phyloP scores from a whole-genome alignment of 2,113 vertebrate species.

The Podarcis muralis region DNA sequence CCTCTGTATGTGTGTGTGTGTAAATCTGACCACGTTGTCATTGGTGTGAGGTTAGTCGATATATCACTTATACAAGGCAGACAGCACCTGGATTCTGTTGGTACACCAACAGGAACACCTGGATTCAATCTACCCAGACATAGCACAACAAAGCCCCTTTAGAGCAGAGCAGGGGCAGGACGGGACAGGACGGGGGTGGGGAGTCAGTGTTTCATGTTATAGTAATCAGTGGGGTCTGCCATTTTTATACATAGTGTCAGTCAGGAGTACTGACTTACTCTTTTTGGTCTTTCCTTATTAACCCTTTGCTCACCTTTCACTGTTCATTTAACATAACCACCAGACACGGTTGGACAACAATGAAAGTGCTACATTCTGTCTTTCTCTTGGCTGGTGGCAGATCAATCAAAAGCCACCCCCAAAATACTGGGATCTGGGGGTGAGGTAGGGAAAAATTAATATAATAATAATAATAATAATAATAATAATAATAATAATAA shows the following conservation, averaged over 20 bases:
- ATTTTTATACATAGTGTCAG: background rate
- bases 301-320: background rate
- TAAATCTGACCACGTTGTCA: background rate
- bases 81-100: conserved; percentile 51
- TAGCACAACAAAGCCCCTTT: conserved; percentile 28
- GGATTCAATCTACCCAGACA: conserved; percentile 41
- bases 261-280: background rate
- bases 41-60: conserved; percentile 21
- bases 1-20: background rate
- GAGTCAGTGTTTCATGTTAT: background rate
- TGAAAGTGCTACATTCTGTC: background rate
- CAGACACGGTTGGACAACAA: background rate
- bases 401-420: background rate
- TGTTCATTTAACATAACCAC: no score
- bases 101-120: conserved; percentile 40
- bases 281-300: background rate
- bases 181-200: no score
- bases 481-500: no score
- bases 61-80: conserved; percentile 34
- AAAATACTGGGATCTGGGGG: background rate
- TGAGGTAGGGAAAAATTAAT: background rate
- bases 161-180: conserved; percentile 27
- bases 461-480: no score
- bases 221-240: conserved; percentile 25
- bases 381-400: background rate